Conservation (phyloP, 2,113 vertebrate species). For the Candoia aspera region DNA sequence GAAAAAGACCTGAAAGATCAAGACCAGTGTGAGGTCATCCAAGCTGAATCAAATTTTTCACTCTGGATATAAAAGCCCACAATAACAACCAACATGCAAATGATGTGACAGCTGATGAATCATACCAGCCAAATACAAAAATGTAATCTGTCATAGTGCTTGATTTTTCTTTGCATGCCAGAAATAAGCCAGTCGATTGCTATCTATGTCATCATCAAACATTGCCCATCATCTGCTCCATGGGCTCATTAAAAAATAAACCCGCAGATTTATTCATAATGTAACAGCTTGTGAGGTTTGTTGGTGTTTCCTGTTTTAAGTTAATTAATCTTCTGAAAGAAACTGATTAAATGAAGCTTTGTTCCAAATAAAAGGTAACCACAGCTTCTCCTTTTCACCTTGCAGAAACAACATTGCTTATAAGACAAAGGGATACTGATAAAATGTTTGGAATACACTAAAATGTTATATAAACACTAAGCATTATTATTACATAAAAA, state of each 20-base stretch:
- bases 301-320: slow-evolving; percentile 15
- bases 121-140: background rate
- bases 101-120: background rate
- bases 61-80: background rate
- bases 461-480: background rate
- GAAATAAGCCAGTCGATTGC: slow-evolving; percentile 17
- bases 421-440: background rate
- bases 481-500: background rate
- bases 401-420: background rate
- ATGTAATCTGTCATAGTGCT: background rate
- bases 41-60: background rate
- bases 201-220: slow-evolving; percentile 21
- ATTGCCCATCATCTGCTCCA: slow-evolving; percentile 5
- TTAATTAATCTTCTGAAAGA: slow-evolving; percentile 18
- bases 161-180: slow-evolving; percentile 5
- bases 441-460: background rate
- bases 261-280: slow-evolving; percentile 10
- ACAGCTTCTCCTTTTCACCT: background rate
- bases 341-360: background rate
- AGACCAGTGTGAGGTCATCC: background rate
- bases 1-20: background rate
- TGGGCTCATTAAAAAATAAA: slow-evolving; percentile 27
- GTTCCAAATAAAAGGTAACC: background rate
- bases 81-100: background rate
- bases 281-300: slow-evolving; percentile 14